These are phyloP conservation scores for Onychorhynchus coronatus DNA, from an alignment of 2,113 vertebrate species.

Conservation along the genomic window DNA sequence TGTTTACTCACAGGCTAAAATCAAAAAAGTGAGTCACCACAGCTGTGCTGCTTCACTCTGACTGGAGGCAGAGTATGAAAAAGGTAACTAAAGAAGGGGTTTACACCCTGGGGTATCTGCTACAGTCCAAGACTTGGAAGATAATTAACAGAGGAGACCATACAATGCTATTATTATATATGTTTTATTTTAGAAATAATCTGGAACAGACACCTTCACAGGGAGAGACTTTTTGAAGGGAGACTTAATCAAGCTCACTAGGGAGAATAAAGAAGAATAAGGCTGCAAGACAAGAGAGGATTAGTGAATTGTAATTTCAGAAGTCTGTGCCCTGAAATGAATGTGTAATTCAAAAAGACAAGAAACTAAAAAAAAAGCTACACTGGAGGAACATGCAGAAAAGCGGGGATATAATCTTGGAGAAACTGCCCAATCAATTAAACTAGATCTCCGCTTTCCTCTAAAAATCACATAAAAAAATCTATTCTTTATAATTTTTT, in stretches of 20 bases:
- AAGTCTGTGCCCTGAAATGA: background rate
- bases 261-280: background rate
- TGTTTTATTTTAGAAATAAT: background rate
- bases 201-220: background rate
- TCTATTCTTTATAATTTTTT: fast-evolving
- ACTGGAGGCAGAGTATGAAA: background rate
- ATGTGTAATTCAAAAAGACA: background rate
- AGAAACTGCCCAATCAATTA: background rate
- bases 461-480: background rate
- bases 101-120: background rate
- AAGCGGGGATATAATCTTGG: background rate
- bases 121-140: background rate
- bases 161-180: background rate
- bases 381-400: background rate
- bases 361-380: background rate
- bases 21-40: background rate
- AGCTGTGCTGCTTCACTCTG: background rate
- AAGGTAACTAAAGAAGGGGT: background rate
- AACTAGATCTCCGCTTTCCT: background rate
- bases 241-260: background rate
- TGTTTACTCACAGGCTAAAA: background rate
- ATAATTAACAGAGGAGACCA: background rate
- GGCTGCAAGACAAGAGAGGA: background rate
- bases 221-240: background rate
- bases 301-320: background rate